These are phyloP conservation scores for Erebia aethiops DNA, from an alignment of 2,888 invertebrate genomes.

Conservation along the genomic window DNA sequence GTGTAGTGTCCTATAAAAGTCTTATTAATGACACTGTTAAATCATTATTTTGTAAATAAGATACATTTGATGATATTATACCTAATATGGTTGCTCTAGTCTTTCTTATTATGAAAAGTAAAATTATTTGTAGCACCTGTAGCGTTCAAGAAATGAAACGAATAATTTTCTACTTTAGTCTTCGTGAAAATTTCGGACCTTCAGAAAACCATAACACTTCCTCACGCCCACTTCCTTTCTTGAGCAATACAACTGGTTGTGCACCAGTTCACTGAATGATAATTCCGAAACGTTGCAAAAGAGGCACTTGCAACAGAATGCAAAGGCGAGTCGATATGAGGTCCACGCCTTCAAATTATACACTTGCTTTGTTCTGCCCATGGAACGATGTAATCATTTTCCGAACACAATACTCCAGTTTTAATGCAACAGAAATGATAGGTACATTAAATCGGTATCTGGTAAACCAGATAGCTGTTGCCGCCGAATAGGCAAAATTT, in stretches of 20 bases:
- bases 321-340: constrained; percentile 69
- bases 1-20: no score
- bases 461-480: not conserved
- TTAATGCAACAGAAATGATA: constrained; percentile 1
- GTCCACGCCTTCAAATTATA: constrained; percentile 76
- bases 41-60: no score
- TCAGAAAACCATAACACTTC: constrained; percentile 62
- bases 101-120: not conserved
- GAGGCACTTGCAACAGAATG: constrained; percentile 69
- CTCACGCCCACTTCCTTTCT: constrained; percentile 70
- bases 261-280: constrained; percentile 80
- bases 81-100: no score
- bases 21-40: no score
- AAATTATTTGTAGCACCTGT: not conserved
- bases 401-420: constrained; percentile 25
- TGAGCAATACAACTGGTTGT: constrained; percentile 66
- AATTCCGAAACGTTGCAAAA: constrained; percentile 80
- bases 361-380: constrained; percentile 62
- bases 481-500: not conserved
- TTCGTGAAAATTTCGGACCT: constrained; percentile 15
- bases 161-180: not conserved
- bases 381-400: constrained; percentile 34
- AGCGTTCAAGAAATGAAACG: not conserved
- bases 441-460: not conserved
- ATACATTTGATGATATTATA: no score